These are phyloP conservation scores for Lissocephala sabroskyi DNA, from an alignment of 2,888 invertebrate genomes.

Conservation along the genomic window DNA sequence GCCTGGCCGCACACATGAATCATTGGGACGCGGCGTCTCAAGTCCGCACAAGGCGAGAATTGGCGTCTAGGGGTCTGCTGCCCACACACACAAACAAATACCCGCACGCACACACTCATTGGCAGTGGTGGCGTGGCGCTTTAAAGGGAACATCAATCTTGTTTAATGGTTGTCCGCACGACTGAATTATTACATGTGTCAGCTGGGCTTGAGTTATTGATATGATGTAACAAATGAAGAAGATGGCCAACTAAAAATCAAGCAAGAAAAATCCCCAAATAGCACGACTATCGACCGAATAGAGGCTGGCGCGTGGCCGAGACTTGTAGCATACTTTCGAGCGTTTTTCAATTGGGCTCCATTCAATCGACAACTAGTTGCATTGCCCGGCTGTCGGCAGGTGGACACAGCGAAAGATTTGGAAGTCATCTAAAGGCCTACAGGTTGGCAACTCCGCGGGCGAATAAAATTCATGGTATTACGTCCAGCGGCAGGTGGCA, in stretches of 20 bases:
- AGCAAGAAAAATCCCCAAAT: too few relatives aligned
- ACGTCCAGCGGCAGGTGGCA: too few relatives aligned
- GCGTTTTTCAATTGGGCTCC: background rate
- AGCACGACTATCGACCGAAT: background rate
- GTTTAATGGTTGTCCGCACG: constrained; percentile 68
- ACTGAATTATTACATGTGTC: constrained; percentile 69
- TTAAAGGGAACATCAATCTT: constrained; percentile 68
- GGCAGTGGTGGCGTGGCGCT: too few relatives aligned
- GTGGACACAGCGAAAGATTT: too few relatives aligned
- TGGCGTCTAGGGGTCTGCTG: constrained; percentile 48
- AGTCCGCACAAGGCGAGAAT: constrained; percentile 15
- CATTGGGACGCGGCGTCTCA: background rate
- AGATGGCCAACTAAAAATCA: constrained; percentile 54
- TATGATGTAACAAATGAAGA: constrained; percentile 59
- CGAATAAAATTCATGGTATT: too few relatives aligned
- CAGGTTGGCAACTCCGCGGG: too few relatives aligned
- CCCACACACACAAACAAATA: background rate
- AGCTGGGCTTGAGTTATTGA: constrained; percentile 65
- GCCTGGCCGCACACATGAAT: background rate
- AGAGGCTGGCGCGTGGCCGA: constrained; percentile 4
- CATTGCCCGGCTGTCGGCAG: too few relatives aligned
- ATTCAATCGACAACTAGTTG: constrained; percentile 41
- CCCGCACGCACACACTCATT: background rate
- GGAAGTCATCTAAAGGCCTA: too few relatives aligned
- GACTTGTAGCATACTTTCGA: constrained; percentile 15